phyloP scores from a whole-genome alignment of 1,140 invertebrate species.

The Neelides sp. region DNA sequence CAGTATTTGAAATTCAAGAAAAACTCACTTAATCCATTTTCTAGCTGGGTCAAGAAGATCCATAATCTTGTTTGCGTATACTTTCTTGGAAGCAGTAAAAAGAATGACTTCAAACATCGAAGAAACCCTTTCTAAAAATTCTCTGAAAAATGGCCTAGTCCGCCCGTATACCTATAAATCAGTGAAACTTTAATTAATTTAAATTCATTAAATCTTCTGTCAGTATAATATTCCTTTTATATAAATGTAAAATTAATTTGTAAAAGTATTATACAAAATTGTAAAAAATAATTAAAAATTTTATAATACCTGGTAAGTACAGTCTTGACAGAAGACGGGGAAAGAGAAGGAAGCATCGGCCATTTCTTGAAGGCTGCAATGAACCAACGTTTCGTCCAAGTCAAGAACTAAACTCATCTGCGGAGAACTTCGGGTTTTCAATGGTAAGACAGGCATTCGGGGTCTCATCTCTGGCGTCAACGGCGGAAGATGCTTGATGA shows the following conservation, averaged over 20 bases:
- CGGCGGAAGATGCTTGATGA: constrained; percentile 84
- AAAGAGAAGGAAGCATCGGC: constrained; percentile 85
- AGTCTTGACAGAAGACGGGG: constrained; percentile 85
- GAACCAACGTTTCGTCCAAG: constrained; percentile 88
- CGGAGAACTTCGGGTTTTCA: constrained; percentile 83
- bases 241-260: no score
- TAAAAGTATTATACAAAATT: no score
- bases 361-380: constrained; percentile 84
- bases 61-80: constrained; percentile 88
- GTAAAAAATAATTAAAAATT: background rate
- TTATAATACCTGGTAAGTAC: constrained; percentile 51
- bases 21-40: constrained; percentile 72
- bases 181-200: no score
- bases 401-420: constrained; percentile 84
- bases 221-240: no score
- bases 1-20: no score
- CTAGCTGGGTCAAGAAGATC: constrained; percentile 82
- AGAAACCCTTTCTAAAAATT: constrained; percentile 83
- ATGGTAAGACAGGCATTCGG: constrained; percentile 73
- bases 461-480: constrained; percentile 71
- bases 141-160: constrained; percentile 76
- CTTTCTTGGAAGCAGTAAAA: constrained; percentile 89
- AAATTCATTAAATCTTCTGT: no score
- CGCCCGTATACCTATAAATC: constrained; percentile 61
- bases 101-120: constrained; percentile 86